A percentile compares a stretch with the other conserved stretches of the same genome.
Evolutionary conservation across 2,113 vertebrate genomes (phyloP).

Genomic region (Campylomormyrus numenius): DNA sequence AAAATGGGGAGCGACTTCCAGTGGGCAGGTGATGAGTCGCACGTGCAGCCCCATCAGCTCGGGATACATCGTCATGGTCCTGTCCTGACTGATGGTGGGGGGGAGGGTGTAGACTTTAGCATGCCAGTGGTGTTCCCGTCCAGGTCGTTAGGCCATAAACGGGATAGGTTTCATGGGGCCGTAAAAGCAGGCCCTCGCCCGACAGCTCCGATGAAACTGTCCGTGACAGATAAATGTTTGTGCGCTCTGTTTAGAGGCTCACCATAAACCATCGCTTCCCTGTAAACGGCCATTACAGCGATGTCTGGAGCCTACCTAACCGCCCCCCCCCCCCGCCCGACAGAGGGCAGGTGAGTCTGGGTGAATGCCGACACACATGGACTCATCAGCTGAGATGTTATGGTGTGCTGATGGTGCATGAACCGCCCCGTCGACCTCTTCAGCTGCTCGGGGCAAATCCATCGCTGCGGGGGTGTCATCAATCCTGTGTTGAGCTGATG

Average conservation of each 20-base stretch:
- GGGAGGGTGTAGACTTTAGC: neutral
- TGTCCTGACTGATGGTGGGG: neutral
- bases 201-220: conserved; percentile 8
- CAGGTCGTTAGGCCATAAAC: neutral
- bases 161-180: neutral
- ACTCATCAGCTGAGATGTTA: neutral
- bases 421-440: neutral
- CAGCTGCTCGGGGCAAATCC: neutral
- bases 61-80: neutral
- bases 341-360: neutral
- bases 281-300: neutral
- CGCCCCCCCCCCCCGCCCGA: too few species aligned
- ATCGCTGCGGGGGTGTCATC: neutral
- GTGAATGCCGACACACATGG: neutral
- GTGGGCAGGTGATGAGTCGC: neutral
- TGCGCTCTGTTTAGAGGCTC: neutral
- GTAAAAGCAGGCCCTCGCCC: neutral
- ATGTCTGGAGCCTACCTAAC: neutral
- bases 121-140: neutral
- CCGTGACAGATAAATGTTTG: conserved; percentile 10
- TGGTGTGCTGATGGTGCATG: neutral
- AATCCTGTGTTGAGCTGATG: neutral
- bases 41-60: neutral
- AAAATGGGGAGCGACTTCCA: neutral
- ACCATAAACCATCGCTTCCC: conserved; percentile 11